Evolutionary conservation across 2,888 invertebrate genomes (phyloP).

Genomic region (Caenorhabditis imperialis): DNA sequence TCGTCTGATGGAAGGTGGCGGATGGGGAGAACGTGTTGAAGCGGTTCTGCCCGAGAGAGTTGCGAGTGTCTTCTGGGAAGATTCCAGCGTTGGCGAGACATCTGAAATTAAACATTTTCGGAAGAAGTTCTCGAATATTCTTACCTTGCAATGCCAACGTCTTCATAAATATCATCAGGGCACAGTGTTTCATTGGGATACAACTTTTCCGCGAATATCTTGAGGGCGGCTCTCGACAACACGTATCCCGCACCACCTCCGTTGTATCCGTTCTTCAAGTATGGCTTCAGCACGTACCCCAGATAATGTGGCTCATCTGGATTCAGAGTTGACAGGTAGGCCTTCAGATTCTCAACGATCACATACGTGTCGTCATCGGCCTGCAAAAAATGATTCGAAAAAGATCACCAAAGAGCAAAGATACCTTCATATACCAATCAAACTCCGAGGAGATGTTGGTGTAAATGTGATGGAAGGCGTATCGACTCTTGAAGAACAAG

Average conservation of each 20-base stretch:
- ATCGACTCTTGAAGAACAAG: constrained; percentile 68
- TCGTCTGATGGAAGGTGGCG: constrained; percentile 44
- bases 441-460: constrained; percentile 62
- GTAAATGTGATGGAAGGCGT: constrained; percentile 65
- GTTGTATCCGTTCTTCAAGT: constrained; percentile 69
- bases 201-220: constrained; percentile 58
- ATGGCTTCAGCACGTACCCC: constrained; percentile 67
- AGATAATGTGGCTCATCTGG: constrained; percentile 63
- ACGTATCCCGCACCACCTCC: constrained; percentile 71
- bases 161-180: constrained; percentile 66
- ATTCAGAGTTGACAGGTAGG: constrained; percentile 58
- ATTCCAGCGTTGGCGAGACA: constrained; percentile 64
- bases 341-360: constrained; percentile 65
- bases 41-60: constrained; percentile 56
- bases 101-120: constrained; percentile 26
- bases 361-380: constrained; percentile 73
- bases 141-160: constrained; percentile 66
- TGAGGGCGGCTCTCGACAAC: constrained; percentile 61
- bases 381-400: constrained; percentile 35
- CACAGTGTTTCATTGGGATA: constrained; percentile 63
- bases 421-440: constrained; percentile 71
- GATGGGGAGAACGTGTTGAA: constrained; percentile 59
- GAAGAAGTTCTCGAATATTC: background rate
- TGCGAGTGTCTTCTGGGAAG: constrained; percentile 62
- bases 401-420: background rate